phyloP scores from a whole-genome alignment of 2,888 invertebrate species.

The Drosophila kokeensis region DNA sequence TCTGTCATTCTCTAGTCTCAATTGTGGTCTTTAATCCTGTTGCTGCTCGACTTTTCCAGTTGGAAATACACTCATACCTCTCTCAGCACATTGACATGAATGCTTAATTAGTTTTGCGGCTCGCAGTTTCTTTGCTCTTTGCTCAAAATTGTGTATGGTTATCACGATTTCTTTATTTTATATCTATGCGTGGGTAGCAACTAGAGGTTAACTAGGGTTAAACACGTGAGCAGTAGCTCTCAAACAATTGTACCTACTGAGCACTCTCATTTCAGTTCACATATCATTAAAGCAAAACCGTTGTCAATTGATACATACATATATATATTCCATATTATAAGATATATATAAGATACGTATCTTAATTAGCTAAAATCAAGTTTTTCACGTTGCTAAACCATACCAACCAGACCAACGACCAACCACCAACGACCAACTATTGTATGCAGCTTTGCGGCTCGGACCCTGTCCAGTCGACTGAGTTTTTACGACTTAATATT shows the following conservation, averaged over 20 bases:
- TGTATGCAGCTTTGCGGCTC: constrained; percentile 1
- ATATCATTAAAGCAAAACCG: neutral
- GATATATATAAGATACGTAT: neutral
- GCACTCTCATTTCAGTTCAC: neutral
- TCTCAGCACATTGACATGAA: constrained; percentile 43
- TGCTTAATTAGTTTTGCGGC: constrained; percentile 49
- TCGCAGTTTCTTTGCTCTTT: constrained; percentile 31
- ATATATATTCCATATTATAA: neutral
- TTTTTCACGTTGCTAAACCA: constrained; percentile 17
- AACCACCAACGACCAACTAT: neutral
- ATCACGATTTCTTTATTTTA: constrained; percentile 44
- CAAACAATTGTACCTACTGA: neutral
- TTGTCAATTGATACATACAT: neutral
- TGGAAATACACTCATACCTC: constrained; percentile 22
- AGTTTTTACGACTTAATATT: constrained; percentile 14
- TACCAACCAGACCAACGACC: neutral
- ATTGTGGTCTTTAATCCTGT: constrained; percentile 50
- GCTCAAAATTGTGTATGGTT: constrained; percentile 44
- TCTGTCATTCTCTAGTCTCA: constrained; percentile 16
- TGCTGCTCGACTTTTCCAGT: constrained; percentile 55
- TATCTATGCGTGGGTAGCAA: constrained; percentile 32
- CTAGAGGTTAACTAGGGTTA: constrained; percentile 57
- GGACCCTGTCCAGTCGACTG: constrained; percentile 1
- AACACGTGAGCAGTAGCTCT: constrained; percentile 14
- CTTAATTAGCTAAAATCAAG: constrained; percentile 6